These are phyloP conservation scores for Athene noctua DNA, from an alignment of 2,113 vertebrate species.

Conservation along the genomic window DNA sequence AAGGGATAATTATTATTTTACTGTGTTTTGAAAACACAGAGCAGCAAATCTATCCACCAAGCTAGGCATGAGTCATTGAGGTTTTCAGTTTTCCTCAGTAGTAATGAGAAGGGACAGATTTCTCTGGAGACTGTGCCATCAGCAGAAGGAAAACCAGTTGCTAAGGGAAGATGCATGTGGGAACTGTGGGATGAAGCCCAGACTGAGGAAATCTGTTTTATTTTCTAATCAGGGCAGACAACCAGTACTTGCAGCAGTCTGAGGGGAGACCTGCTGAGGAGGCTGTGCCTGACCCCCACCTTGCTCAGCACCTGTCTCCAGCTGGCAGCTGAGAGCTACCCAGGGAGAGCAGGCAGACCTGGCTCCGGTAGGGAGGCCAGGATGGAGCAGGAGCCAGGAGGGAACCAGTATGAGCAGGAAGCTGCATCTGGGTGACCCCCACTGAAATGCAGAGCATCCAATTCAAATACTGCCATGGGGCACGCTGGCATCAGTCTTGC, in stretches of 20 bases:
- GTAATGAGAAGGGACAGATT: not conserved
- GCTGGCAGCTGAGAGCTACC: not conserved
- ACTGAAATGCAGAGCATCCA: fast-evolving
- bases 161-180: not conserved
- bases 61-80: not conserved
- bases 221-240: not conserved
- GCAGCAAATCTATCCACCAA: not conserved
- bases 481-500: not conserved
- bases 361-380: not conserved
- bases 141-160: slow-evolving; percentile 11
- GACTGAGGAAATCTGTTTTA: not conserved
- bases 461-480: not conserved
- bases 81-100: not conserved
- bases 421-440: not conserved
- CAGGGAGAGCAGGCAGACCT: not conserved
- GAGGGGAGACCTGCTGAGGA: not conserved
- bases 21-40: slow-evolving; percentile 30
- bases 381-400: not conserved
- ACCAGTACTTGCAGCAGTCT: not conserved
- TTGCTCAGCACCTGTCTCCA: not conserved
- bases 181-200: not conserved
- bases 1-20: slow-evolving; percentile 23
- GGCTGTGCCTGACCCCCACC: not conserved
- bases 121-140: not conserved
- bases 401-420: fast-evolving